Conservation (phyloP, 2,888 invertebrate species). For the Noctuana brunneofusca region DNA sequence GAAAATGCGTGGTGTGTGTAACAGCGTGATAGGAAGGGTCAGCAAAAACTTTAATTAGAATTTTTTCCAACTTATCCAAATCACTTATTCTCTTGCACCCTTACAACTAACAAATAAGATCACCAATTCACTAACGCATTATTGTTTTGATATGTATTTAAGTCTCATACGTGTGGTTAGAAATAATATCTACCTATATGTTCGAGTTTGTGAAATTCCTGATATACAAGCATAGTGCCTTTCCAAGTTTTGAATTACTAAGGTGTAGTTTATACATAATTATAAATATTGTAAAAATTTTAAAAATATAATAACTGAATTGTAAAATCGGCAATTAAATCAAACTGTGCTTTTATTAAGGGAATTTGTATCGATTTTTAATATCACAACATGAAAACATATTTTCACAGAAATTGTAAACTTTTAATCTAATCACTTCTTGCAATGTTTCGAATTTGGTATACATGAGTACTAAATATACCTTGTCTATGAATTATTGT, state of each 20-base stretch:
- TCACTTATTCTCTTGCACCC: constrained; percentile 26
- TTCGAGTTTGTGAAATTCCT: constrained; percentile 42
- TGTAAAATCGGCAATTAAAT: constrained; percentile 34
- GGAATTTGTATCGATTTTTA: constrained; percentile 34
- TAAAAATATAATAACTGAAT: constrained; percentile 39
- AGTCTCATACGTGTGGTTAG: constrained; percentile 44
- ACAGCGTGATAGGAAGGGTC: constrained; percentile 6
- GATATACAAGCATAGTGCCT: constrained; percentile 77
- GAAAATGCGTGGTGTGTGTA: constrained; percentile 15
- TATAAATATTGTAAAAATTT: constrained; percentile 25
- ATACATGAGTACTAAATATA: constrained; percentile 33
- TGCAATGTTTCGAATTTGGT: constrained; percentile 57
- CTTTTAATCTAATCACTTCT: constrained; percentile 26
- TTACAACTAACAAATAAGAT: constrained; percentile 48
- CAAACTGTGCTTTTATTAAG: constrained; percentile 32
- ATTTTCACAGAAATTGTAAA: constrained; percentile 34
- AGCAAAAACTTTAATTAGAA: constrained; percentile 19
- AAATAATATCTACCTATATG: constrained; percentile 9
- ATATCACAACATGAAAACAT: constrained; percentile 32
- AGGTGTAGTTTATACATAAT: constrained; percentile 44
- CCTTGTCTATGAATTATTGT: constrained; percentile 52
- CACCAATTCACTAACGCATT: constrained; percentile 23
- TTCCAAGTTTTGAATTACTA: constrained; percentile 63
- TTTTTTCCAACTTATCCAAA: constrained; percentile 17
- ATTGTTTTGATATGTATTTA: constrained; percentile 19